Conservation (phyloP, 2,113 vertebrate species). For the Xerus inauris region DNA sequence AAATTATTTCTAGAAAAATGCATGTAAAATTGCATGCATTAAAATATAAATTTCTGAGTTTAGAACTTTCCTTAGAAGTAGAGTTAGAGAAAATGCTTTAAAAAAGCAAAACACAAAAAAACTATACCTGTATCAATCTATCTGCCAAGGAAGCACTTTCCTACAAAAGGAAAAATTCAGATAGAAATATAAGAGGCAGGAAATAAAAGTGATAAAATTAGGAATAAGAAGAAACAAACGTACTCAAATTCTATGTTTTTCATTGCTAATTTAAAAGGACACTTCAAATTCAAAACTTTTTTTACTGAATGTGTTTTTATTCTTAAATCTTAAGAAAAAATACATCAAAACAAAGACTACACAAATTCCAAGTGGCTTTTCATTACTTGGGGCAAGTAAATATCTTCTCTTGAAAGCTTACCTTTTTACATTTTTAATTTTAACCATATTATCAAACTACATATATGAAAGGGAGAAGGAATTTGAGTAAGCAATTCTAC, state of each 20-base stretch:
- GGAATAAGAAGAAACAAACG: conserved; percentile 86
- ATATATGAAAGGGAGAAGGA: conserved; percentile 77
- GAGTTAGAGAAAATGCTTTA: conserved; percentile 84
- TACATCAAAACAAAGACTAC: conserved; percentile 22
- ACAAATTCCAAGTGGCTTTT: conserved; percentile 53
- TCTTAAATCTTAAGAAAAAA: conserved; percentile 63
- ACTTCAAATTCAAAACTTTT: conserved; percentile 43
- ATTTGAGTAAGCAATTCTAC: conserved; percentile 87
- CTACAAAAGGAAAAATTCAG: conserved; percentile 97
- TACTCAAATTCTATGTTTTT: conserved; percentile 90
- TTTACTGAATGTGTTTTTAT: conserved; percentile 48
- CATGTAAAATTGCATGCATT: conserved; percentile 89
- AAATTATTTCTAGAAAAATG: conserved; percentile 78
- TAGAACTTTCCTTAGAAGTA: conserved; percentile 63
- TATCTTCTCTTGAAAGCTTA: conserved; percentile 39
- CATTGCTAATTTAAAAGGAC: conserved; percentile 55
- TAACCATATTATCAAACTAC: conserved; percentile 6
- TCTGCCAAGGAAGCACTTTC: conserved; percentile 99
- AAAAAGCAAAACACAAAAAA: conserved; percentile 58
- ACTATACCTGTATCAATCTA: conserved; percentile 99
- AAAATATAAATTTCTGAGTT: conserved; percentile 76
- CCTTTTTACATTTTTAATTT: conserved; percentile 31
- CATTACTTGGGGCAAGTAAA: conserved; percentile 47
- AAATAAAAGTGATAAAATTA: conserved; percentile 87
- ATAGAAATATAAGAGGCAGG: conserved; percentile 89